Evolutionary conservation across 2,888 invertebrate species (phyloP).

Genomic region (Epinotia nisella): DNA sequence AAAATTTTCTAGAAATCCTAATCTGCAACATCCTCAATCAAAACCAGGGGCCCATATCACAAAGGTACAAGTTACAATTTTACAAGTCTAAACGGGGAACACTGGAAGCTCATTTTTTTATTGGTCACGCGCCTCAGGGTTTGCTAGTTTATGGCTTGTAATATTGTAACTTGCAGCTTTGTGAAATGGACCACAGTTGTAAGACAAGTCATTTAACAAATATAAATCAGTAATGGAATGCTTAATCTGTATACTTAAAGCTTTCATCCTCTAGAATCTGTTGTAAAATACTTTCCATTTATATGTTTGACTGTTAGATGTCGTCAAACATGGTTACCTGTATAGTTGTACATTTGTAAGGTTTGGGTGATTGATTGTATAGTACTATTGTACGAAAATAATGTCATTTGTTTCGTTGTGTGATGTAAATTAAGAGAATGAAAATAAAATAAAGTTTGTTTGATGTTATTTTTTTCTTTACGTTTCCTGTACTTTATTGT

Average conservation of each 20-base stretch:
- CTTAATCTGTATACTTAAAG: constrained; percentile 20
- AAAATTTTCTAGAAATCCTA: too few species aligned
- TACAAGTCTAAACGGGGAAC: too few species aligned
- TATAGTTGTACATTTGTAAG: too few species aligned
- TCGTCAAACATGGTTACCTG: neutral
- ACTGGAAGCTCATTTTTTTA: too few species aligned
- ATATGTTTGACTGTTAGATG: constrained; percentile 9
- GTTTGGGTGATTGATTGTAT: constrained; percentile 6
- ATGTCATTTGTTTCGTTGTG: neutral
- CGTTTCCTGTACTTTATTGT: neutral
- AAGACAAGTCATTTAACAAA: neutral
- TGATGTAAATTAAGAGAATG: constrained; percentile 9
- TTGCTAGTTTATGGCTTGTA: too few species aligned
- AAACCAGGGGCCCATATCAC: too few species aligned
- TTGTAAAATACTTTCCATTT: constrained; percentile 14
- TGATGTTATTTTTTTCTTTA: neutral
- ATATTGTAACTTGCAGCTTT: too few species aligned
- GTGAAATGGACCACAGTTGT: too few species aligned
- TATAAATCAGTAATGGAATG: constrained; percentile 29
- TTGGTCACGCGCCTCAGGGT: too few species aligned
- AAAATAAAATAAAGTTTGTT: neutral
- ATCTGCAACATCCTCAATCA: too few species aligned
- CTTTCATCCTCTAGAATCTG: constrained; percentile 37
- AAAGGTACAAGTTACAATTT: too few species aligned
- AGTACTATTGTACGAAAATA: neutral